phyloP scores from a whole-genome alignment of 2,113 vertebrate genomes.

The Calidris pugnax region DNA sequence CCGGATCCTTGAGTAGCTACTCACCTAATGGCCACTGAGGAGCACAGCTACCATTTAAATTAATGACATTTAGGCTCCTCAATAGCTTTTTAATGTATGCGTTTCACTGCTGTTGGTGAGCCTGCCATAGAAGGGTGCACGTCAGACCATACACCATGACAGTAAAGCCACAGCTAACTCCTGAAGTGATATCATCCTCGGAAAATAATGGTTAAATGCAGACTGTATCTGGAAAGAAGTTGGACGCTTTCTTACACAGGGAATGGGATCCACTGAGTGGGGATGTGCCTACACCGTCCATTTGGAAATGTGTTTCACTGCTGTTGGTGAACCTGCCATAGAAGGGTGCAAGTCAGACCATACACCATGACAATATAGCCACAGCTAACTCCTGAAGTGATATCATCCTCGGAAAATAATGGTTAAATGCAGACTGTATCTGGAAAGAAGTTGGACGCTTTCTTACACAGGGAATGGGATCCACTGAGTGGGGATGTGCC shows the following conservation, averaged over 20 bases:
- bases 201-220: background rate
- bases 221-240: background rate
- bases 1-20: background rate
- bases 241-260: background rate
- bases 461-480: background rate
- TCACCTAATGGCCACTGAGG: background rate
- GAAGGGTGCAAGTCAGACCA: fast-evolving
- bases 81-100: background rate
- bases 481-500: background rate
- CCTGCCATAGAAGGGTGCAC: background rate
- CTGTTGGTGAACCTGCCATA: background rate
- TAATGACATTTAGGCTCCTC: background rate
- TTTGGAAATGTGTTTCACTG: background rate
- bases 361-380: background rate
- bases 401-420: background rate
- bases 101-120: background rate
- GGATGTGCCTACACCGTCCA: background rate
- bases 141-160: fast-evolving
- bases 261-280: background rate
- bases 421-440: background rate
- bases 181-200: background rate
- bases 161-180: background rate
- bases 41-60: background rate
- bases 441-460: background rate
- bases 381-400: background rate